These are phyloP conservation scores for Rhyacophila brunnea DNA, from an alignment of 1,140 invertebrate genomes.

Conservation along the genomic window DNA sequence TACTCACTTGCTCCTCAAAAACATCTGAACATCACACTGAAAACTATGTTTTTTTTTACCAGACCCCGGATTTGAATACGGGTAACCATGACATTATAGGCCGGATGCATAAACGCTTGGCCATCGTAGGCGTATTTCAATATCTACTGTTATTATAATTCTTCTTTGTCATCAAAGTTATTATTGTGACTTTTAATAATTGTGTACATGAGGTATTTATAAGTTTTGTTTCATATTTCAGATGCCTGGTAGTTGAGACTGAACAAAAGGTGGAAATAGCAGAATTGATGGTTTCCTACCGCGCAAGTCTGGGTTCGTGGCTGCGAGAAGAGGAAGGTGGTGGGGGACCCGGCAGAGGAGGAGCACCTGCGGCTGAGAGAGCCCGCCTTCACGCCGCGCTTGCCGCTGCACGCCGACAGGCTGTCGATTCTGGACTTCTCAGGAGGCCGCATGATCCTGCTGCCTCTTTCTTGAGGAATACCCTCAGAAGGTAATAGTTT, in stretches of 20 bases:
- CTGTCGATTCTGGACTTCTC: constrained; percentile 82
- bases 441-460: constrained; percentile 76
- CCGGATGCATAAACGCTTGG: no score
- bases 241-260: constrained; percentile 93
- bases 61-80: no score
- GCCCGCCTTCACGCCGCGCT: constrained; percentile 45
- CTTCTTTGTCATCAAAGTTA: no score
- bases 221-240: constrained; percentile 45
- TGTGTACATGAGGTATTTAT: no score
- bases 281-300: constrained; percentile 89
- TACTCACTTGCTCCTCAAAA: no score
- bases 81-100: no score
- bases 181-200: no score
- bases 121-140: no score
- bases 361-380: constrained; percentile 44
- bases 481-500: constrained; percentile 72
- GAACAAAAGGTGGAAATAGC: constrained; percentile 87
- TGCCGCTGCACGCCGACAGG: constrained; percentile 70
- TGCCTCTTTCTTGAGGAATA: constrained; percentile 81
- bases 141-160: no score
- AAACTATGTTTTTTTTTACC: no score
- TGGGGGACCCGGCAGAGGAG: constrained; percentile 37
- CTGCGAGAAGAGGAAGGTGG: constrained; percentile 77
- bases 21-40: no score
- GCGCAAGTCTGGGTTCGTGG: constrained; percentile 79